Evolutionary conservation across 2,113 vertebrate species (phyloP).

Genomic region (Stegastes partitus): DNA sequence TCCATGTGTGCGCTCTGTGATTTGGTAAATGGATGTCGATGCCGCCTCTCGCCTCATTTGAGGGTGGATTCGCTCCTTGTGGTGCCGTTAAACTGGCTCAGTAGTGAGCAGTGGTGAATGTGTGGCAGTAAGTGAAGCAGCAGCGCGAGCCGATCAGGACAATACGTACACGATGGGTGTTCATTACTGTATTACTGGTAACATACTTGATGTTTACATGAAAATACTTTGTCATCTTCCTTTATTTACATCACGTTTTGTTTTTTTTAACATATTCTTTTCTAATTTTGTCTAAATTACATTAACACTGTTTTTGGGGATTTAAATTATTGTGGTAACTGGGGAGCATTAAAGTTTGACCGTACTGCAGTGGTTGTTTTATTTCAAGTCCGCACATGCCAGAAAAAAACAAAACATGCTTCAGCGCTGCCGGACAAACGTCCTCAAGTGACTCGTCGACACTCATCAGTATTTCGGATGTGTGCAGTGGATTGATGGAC

Average conservation of each 20-base stretch:
- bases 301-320: conserved; percentile 20
- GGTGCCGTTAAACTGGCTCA: neutral
- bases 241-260: conserved; percentile 10
- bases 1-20: neutral
- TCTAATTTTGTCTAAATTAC: conserved; percentile 36
- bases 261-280: conserved; percentile 1
- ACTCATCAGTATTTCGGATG: neutral
- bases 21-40: neutral
- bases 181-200: neutral
- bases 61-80: neutral
- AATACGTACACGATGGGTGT: neutral
- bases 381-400: conserved; percentile 17
- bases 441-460: no score
- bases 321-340: conserved; percentile 43
- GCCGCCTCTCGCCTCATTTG: neutral
- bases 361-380: neutral
- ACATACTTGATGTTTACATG: conserved; percentile 41
- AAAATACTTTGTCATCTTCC: conserved; percentile 16
- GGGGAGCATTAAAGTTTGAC: conserved; percentile 45
- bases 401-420: neutral
- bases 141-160: no score
- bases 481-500: no score
- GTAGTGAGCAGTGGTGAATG: neutral
- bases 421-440: no score
- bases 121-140: neutral